Evolutionary conservation across 1,140 invertebrate species (phyloP).

Genomic region (Leptinotarsa texana): DNA sequence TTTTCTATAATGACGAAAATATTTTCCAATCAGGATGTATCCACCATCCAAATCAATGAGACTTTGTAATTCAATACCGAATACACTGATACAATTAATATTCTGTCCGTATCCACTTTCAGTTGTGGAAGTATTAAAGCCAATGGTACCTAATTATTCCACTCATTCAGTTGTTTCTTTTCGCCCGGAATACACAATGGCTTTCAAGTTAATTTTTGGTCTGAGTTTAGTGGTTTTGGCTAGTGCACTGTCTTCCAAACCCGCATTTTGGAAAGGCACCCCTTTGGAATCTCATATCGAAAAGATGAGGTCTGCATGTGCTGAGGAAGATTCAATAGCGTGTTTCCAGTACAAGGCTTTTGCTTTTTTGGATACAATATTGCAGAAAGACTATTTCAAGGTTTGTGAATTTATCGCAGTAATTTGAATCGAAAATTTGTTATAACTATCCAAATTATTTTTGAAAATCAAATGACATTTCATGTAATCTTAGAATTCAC

Average conservation of each 20-base stretch:
- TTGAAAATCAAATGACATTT: not conserved
- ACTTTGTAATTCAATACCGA: not conserved
- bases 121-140: slow-evolving; percentile 24
- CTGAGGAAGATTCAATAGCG: slow-evolving; percentile 70
- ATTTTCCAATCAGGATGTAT: not conserved
- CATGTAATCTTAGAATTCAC: no score
- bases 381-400: slow-evolving; percentile 76
- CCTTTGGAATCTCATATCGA: slow-evolving; percentile 72
- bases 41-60: not conserved
- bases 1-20: not conserved
- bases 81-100: not conserved
- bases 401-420: slow-evolving; percentile 41
- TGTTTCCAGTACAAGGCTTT: slow-evolving; percentile 83
- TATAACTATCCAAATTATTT: not conserved
- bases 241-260: slow-evolving; percentile 51
- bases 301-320: slow-evolving; percentile 73
- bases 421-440: no score
- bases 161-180: slow-evolving; percentile 24
- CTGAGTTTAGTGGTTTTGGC: slow-evolving; percentile 17
- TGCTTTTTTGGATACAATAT: slow-evolving; percentile 74
- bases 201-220: slow-evolving; percentile 15
- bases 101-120: slow-evolving; percentile 21
- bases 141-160: not conserved
- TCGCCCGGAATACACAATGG: slow-evolving; percentile 11
- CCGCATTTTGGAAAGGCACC: slow-evolving; percentile 69